These are phyloP conservation scores for Lycia hirtaria DNA, from an alignment of 2,888 invertebrate species.

Conservation along the genomic window DNA sequence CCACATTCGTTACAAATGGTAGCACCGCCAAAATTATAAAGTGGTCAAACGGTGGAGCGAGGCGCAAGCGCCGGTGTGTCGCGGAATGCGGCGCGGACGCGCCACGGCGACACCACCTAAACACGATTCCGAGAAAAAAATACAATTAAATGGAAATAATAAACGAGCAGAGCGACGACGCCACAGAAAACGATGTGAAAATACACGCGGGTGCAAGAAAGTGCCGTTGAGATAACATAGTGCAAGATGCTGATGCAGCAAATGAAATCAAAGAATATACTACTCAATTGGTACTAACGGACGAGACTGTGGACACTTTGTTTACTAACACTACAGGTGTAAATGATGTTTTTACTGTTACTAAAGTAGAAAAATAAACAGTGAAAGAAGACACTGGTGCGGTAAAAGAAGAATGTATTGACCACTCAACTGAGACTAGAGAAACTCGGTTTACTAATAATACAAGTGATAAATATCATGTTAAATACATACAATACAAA, in stretches of 20 bases:
- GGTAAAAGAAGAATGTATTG: too few relatives aligned
- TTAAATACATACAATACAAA: too few relatives aligned
- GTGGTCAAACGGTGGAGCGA: constrained; percentile 66
- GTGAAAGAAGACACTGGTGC: too few relatives aligned
- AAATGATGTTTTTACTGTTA: too few relatives aligned
- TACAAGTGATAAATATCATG: too few relatives aligned
- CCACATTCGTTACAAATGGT: constrained; percentile 40
- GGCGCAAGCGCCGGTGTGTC: constrained; percentile 70
- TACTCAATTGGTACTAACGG: not conserved
- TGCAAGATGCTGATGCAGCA: not conserved
- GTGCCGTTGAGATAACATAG: constrained; percentile 7
- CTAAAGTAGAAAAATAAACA: not conserved
- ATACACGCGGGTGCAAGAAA: constrained; percentile 33
- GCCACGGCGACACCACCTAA: constrained; percentile 65
- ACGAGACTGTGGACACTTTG: not conserved
- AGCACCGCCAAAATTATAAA: constrained; percentile 58
- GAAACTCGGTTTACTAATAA: too few relatives aligned
- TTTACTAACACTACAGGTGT: not conserved
- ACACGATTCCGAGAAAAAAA: constrained; percentile 68
- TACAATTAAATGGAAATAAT: constrained; percentile 57
- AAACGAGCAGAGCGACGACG: constrained; percentile 52
- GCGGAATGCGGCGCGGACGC: constrained; percentile 76
- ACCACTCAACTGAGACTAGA: too few relatives aligned
- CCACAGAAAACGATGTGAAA: constrained; percentile 37
- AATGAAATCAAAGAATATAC: not conserved